Evolutionary conservation across 2,113 vertebrate genomes (phyloP).

Genomic region (Calypte anna): DNA sequence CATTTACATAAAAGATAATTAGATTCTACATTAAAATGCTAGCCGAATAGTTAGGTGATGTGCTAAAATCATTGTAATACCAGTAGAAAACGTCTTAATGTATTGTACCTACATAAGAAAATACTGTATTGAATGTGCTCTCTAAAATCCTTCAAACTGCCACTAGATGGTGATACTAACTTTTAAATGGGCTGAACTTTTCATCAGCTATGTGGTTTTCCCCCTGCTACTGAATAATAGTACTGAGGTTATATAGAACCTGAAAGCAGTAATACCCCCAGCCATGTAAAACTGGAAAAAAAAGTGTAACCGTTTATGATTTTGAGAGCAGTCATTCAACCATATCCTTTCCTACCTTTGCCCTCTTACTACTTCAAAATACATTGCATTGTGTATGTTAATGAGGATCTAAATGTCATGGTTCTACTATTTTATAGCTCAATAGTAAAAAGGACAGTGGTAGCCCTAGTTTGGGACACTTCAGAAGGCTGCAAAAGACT

Average conservation of each 20-base stretch:
- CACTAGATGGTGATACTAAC: conserved; percentile 50
- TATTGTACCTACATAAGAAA: not conserved
- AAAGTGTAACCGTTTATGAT: not conserved
- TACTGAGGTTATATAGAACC: not conserved
- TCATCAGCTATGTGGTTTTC: not conserved
- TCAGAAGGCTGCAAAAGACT: not conserved
- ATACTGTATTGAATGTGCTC: not conserved
- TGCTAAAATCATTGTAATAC: not conserved
- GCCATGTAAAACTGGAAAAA: not conserved
- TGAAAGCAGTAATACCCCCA: not conserved
- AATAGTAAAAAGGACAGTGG: not conserved
- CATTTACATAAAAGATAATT: not conserved
- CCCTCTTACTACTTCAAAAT: not conserved
- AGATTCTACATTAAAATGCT: not conserved
- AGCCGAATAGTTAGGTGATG: not conserved
- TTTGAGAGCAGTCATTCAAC: not conserved
- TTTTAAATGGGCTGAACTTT: not conserved
- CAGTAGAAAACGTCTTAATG: accelerated
- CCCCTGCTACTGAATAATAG: not conserved
- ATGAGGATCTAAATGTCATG: not conserved
- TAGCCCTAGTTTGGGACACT: not conserved
- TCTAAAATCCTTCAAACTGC: not conserved
- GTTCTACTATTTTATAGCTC: not conserved
- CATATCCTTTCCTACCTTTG: not conserved
- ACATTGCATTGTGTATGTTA: not conserved